Evolutionary conservation across 30 jellyfish, hydroid and myxozoan species (phyloP).

Genomic region (Calvadosia cruxmelitensis): DNA sequence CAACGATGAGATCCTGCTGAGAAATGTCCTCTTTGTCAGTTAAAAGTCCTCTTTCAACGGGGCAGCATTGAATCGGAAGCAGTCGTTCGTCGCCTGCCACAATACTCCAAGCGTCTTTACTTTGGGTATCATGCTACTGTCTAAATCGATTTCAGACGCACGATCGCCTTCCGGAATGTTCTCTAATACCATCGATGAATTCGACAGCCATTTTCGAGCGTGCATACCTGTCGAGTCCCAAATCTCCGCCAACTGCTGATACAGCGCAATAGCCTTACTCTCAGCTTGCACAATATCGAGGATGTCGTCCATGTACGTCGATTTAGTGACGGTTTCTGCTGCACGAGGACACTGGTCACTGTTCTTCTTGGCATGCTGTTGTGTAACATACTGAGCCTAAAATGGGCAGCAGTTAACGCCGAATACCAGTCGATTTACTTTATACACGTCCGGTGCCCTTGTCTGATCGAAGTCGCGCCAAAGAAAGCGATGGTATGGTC

Average conservation of each 20-base stretch:
- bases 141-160: constrained; percentile 26
- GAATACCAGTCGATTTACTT: not conserved
- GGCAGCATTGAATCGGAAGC: too few species aligned
- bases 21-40: too few species aligned
- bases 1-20: too few species aligned
- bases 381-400: constrained; percentile 1
- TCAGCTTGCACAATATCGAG: constrained; percentile 4
- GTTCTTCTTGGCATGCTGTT: not conserved
- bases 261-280: constrained; percentile 12
- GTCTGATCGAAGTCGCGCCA: not conserved
- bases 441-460: not conserved
- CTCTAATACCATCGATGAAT: constrained; percentile 20
- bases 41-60: too few species aligned
- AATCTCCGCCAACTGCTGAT: constrained; percentile 13
- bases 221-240: constrained; percentile 38
- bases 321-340: not conserved
- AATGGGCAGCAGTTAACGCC: not conserved
- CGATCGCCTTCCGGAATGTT: constrained; percentile 35
- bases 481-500: constrained; percentile 2
- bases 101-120: too few species aligned
- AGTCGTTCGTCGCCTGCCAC: too few species aligned
- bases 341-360: not conserved
- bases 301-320: constrained; percentile 2
- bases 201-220: constrained; percentile 50
- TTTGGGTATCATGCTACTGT: too few species aligned